Base-by-base conservation (phyloP, 2,888 invertebrate genomes). In the Brachypalpus laphriformis region DNA sequence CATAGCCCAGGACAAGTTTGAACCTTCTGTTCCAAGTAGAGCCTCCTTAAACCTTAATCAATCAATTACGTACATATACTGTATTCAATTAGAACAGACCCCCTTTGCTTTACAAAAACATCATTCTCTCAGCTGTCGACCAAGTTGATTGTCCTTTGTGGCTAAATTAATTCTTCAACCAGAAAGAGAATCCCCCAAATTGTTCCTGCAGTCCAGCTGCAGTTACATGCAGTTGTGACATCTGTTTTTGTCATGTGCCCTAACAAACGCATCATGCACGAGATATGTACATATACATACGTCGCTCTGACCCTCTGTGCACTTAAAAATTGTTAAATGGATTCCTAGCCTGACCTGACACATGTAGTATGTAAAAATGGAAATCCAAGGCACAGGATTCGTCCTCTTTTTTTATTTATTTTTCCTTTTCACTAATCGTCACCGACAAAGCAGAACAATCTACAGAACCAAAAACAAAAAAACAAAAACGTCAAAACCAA, bases 241-340 rank as follows among this genome's bases (percentile, higher is more conserved):
- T 61, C 61, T 70, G 68, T 22, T 47, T 34, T 54, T 70, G 68
- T 77, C 70, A 70, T 68, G 61, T 77, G 76, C 57, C 56, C 51
- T 20, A 25, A 49, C 40, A 40, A 57, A 51, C 28, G 40, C n/a
- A n/a, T 59, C 31, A 47, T 57, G 45, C 57, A 57, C 42, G 42
- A 54, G 16, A 31, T 16, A 31, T 8, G 54, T 28, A 14, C 6
- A 34, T 11, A 8, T 9, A 16, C 11, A 18, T 6, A 3, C 18
- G n/a, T 11, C 4, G 11, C 9, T 31, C 5, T n/a, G 3, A 11
- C 20, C 1, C 31, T 25, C 31, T 14, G 25, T 51, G 1, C 14
- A 0, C 22, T 28, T 22, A n/a, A 1, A 42, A 16, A 16, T 16
- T 42, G n/a, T 16, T 2, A 54, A 51, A 18, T 51, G 25, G 31